Base-by-base conservation (phyloP, 2,113 vertebrate genomes). In the Silurus asotus region DNA sequence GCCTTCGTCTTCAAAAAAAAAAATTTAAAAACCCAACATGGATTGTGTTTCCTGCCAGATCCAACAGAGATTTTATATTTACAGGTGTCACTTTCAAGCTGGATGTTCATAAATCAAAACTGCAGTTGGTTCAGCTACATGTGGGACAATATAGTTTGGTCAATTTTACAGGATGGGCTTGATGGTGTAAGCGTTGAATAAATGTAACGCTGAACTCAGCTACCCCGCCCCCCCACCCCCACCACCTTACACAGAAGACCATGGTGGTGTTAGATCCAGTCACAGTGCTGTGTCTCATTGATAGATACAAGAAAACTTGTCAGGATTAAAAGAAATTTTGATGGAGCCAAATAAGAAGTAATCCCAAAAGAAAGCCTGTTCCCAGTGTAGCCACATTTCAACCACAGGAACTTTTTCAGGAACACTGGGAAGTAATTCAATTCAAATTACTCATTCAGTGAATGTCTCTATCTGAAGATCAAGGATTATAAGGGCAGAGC, bases 361-460 rank as follows among this genome's bases (percentile, higher is more conserved):
- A n/a, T 55, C 23, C 49, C 4, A 53, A 11, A 55, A 75, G 2
- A 76, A 53, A 25, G 56, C 1, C 14, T 78, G 76, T 25, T 78
- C 53, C 37, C 53, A 78, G 53, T 17, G 2, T 37, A n/a, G 19
- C 15, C 53, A 56, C 53, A 78, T 17, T 56, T 58, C 53, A 53
- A 78, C 75, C 75, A 78, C n/a, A 78, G n/a, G 53, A 56, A 53
- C 51, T 8, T 75, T 75, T 75, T 75, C 49, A 75, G 49, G 72
- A 75, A 75, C 72, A 74, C 45, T 49, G 45, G 19, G 9, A 72
- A 48, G 69, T 9, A 48, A 72, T 72, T 72, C 51, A 2, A 51
- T 55, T n/a, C 28, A 55, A 77, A 77, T 17, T 14, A 53, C 48
- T 51, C 75, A 25, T 77, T 58, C n/a, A 20, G n/a, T 79, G 55